Conservation (phyloP, 2,797 vertebrate genomes). For the Serranus cabrilla region DNA sequence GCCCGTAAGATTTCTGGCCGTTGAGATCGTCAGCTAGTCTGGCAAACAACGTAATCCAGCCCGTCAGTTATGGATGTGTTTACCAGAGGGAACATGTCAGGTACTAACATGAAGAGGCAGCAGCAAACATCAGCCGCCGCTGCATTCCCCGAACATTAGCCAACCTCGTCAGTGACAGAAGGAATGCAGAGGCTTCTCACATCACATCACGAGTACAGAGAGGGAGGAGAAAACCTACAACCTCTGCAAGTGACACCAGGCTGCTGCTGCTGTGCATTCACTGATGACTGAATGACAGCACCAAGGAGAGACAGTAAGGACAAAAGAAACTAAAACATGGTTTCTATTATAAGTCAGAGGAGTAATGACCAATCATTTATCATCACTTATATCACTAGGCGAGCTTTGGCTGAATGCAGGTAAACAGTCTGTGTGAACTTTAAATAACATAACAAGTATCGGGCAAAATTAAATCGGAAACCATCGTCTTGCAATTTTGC, state of each 20-base stretch:
- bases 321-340: not conserved
- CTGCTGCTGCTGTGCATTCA: slow-evolving; percentile 15
- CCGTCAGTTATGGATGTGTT: slow-evolving; percentile 58
- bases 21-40: slow-evolving; percentile 7
- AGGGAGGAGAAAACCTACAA: not conserved
- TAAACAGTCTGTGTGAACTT: no score
- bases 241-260: not conserved
- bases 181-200: slow-evolving; percentile 75
- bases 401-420: no score
- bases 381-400: no score
- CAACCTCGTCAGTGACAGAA: slow-evolving; percentile 71
- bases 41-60: slow-evolving; percentile 55
- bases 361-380: no score
- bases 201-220: slow-evolving; percentile 21
- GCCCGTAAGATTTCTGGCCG: slow-evolving; percentile 1
- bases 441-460: no score
- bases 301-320: not conserved
- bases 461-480: no score
- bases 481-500: no score
- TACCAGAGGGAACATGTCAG: slow-evolving; percentile 73
- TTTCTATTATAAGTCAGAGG: no score
- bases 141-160: slow-evolving; percentile 83
- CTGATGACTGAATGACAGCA: slow-evolving; percentile 10
- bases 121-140: slow-evolving; percentile 61
- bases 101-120: slow-evolving; percentile 81